Evolutionary conservation across 2,113 vertebrate species (phyloP), one percentile per base, ranked within the genome.

Genomic region (Clarias magur): DNA sequence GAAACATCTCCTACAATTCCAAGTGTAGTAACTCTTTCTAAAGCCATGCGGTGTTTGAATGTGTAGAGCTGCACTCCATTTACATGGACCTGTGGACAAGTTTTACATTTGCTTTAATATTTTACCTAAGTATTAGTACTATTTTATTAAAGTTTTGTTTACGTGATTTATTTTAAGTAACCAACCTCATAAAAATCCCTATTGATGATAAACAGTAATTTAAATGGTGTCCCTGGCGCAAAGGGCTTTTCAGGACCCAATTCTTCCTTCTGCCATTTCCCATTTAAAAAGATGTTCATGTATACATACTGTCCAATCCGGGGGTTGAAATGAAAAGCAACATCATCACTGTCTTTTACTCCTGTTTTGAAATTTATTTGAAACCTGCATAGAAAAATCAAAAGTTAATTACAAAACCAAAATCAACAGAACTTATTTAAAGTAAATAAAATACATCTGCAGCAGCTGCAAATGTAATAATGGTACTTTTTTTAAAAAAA

Each of bases 201-300:
- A 11, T 38, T 84, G 42, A 88, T 23, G 27, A 83, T 12, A 65
- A 75, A 75, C 25, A 87, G 27, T 17, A 87, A 17, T 48, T 73
- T 82, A 60, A 87, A 87, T 2, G 57, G 2, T 73, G 48, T 19
- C 30, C 82, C 88, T 1, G 15, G 85, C 21, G 9, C 57, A 68
- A 89, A 87, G 8, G 88, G 85, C 21, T 19, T 56, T 2, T 63
- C 13, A 6, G 21, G 19, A 23, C 59, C 0, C 8, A 25, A 16
- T 76, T 86, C 81, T 4, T 63, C 23, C 0, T 62, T 15, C 12
- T 38, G 67, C 82, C 82, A 89, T 54, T 1, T 3, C 34, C 53
- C 60, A 1, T 30, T 76, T 16, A 16, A 75, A 30, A 73, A 81
- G 67, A 34, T 89, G 68, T 89, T 81, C 85, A 87, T 79, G 56